A percentile compares a stretch with the other conserved stretches of the same genome.
phyloP scores from a whole-genome alignment of 2,113 vertebrate genomes.

The Brachirus orientalis region DNA sequence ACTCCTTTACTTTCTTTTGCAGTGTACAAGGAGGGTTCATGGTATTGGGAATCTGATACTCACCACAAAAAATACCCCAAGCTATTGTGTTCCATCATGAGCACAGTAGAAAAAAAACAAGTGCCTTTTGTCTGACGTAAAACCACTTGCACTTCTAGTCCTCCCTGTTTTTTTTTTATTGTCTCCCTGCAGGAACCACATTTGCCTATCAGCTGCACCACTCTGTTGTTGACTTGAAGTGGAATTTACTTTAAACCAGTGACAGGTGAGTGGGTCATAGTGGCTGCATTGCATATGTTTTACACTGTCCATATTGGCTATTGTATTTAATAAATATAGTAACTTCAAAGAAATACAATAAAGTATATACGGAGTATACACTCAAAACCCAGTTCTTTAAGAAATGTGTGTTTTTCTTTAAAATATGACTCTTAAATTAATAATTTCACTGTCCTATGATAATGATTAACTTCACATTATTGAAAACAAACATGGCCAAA shows the following conservation, averaged over 20 bases:
- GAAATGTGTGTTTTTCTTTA: background rate
- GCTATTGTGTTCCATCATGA: constrained; percentile 7
- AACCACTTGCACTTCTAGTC: constrained; percentile 9
- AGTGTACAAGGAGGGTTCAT: background rate
- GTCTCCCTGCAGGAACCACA: constrained; percentile 14
- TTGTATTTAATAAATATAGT: no score
- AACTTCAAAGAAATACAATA: background rate
- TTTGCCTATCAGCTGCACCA: constrained; percentile 10
- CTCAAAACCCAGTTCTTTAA: background rate
- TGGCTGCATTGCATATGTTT: no score
- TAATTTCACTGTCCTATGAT: background rate
- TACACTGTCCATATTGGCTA: background rate
- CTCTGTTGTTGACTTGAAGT: background rate
- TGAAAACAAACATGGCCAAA: no score
- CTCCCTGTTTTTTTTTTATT: constrained; percentile 17
- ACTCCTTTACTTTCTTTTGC: background rate
- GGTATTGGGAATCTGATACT: constrained; percentile 17
- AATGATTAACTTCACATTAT: constrained; percentile 2
- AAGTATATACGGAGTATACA: background rate
- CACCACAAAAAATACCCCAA: constrained; percentile 2
- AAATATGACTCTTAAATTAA: background rate
- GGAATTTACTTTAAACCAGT: background rate
- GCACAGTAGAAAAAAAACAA: background rate
- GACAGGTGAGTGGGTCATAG: constrained; percentile 9
- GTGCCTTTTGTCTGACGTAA: background rate